Conservation (phyloP, 2,113 vertebrate species). For the Rutilus rutilus region DNA sequence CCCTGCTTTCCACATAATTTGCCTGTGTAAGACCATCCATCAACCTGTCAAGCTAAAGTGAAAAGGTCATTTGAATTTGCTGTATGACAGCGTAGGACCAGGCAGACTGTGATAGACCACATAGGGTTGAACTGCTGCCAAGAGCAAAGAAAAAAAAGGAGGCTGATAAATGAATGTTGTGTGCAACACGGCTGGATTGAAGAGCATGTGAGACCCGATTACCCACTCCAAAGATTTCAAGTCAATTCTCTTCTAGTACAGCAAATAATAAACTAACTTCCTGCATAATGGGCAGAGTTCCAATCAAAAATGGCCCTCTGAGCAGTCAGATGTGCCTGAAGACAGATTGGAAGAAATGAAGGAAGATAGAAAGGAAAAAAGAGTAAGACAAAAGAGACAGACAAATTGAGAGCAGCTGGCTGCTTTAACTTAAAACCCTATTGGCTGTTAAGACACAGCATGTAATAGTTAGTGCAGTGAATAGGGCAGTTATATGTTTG, state of each 20-base stretch:
- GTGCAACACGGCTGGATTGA: background rate
- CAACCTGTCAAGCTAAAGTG: slow-evolving; percentile 10
- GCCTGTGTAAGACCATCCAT: slow-evolving; percentile 9
- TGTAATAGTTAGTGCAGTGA: slow-evolving; percentile 19
- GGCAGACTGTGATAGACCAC: slow-evolving; percentile 17
- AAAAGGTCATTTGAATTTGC: background rate
- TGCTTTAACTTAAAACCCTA: slow-evolving; percentile 18
- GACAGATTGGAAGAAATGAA: slow-evolving; percentile 15
- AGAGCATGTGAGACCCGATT: slow-evolving; percentile 13
- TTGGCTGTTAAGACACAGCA: slow-evolving; percentile 1
- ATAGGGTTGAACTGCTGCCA: slow-evolving; percentile 12
- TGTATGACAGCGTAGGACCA: slow-evolving; percentile 4
- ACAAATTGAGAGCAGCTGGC: background rate
- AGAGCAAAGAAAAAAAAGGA: slow-evolving; percentile 19
- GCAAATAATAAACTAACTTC: slow-evolving; percentile 9
- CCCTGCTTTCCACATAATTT: background rate
- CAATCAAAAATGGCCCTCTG: slow-evolving; percentile 5
- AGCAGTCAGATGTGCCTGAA: slow-evolving; percentile 16
- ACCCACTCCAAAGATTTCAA: slow-evolving; percentile 31
- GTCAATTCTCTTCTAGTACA: slow-evolving; percentile 24
- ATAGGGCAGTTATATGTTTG: background rate
- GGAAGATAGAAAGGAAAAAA: background rate
- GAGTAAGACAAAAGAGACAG: background rate
- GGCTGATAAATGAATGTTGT: background rate
- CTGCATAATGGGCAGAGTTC: background rate